Percentiles rank a stretch among this genome's conserved stretches.
phyloP scores from a whole-genome alignment of 2,888 invertebrate genomes.

The Chydorus sphaericus region DNA sequence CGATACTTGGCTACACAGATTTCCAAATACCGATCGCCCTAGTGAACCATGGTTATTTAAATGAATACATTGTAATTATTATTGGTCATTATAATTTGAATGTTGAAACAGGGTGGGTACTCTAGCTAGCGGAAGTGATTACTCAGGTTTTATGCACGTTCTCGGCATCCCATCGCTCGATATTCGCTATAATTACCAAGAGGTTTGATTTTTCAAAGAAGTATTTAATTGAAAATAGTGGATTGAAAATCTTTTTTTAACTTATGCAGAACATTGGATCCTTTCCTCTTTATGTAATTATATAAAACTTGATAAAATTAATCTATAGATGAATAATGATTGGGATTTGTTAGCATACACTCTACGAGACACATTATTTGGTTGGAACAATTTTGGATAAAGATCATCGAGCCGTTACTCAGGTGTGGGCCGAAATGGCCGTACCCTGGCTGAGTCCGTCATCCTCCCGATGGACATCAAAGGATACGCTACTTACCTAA shows the following conservation, averaged over 20 bases:
- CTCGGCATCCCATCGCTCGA: conserved; percentile 33
- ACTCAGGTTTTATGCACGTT: conserved; percentile 30
- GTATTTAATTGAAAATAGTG: no score
- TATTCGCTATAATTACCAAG: conserved; percentile 25
- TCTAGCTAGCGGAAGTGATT: conserved; percentile 33
- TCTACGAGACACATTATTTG: conserved; percentile 28
- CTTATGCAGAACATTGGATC: background rate
- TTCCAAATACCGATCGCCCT: conserved; percentile 16
- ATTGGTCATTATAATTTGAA: no score
- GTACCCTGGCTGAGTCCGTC: conserved; percentile 26
- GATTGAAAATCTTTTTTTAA: no score
- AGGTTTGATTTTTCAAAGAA: no score
- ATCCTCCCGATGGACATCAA: conserved; percentile 28
- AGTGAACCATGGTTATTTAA: conserved; percentile 15
- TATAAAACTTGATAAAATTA: no score
- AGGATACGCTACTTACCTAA: conserved; percentile 21
- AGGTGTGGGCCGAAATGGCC: conserved; percentile 27
- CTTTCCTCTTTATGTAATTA: conserved; percentile 9
- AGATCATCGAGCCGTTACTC: conserved; percentile 22
- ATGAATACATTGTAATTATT: no score
- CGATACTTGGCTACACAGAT: conserved; percentile 25
- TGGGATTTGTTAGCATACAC: conserved; percentile 30
- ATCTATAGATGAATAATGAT: no score
- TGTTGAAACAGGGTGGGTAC: conserved; percentile 22
- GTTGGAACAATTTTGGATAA: conserved; percentile 27